Evolutionary conservation across 2,113 vertebrate genomes (phyloP), one percentile per base, ranked within the genome.

Genomic region (Elaphurus davidianus): DNA sequence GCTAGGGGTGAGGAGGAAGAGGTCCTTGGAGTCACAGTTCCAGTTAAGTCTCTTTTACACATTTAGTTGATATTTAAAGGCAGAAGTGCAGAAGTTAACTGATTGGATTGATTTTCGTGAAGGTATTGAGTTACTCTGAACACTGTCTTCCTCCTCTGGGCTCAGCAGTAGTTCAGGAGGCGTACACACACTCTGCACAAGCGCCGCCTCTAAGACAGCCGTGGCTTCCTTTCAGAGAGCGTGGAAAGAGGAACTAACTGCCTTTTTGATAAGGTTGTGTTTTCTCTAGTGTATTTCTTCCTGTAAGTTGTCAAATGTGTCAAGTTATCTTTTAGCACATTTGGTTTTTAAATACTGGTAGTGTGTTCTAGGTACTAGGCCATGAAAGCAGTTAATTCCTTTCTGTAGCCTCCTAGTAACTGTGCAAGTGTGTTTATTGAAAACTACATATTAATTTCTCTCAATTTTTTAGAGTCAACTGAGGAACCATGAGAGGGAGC

Each of bases 401-500:
- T 74, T 88, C 55, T 52, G 1, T 1, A 25, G 60, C 33, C 55
- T 91, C 8, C 64, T 33, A 33, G 30, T 85, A 16, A 27, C 54
- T 33, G 17, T 16, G n/a, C 67, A 19, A 14, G 9, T 55, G 6
- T 90, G 15, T 67, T 88, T 87, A 67, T 27, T 94, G 59, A 43
- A 79, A 90, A 30, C 59, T 36, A 60, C 16, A 14, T 94, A 14
- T 50, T 85, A 82, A 76, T 86, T 91, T 97, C 64, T 98, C 67
- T 87, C 27, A 27, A 78, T 85, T 93, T 98, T 98, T 88, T 97
- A 99, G 99, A 99, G 99, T 97, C 99, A 99, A 30, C 98, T 99
- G 89, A 98, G 99, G 97, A 99, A 98, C 97, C 99, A 99, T 36
- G 99, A 99, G 94, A 98, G 99, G 98, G 99, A 99, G 30, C 99